Base-by-base conservation (phyloP, 2,113 vertebrate genomes). In the Plotosus lineatus region DNA sequence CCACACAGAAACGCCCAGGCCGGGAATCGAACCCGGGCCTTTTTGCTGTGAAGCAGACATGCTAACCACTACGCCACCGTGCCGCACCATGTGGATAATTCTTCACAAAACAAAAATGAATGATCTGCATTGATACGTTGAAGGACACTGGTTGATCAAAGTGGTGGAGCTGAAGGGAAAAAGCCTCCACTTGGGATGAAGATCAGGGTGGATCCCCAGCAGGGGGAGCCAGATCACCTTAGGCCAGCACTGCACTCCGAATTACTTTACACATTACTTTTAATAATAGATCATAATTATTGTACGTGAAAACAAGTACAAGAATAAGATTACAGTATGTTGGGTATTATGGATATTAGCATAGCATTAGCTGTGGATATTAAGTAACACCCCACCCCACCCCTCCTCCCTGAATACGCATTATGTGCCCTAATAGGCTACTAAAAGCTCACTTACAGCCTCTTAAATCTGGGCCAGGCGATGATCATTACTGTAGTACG, bases 351-450 rank as follows among this genome's bases (percentile, higher is more conserved):
- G 23, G 36, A 14, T n/a, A 68, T 69, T 17, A n/a, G 11, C 26
- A 15, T 44, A 68, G 15, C 5, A 10, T 48, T 71, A 48, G 42
- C 68, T 71, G 68, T 46, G 33, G 14, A 12, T 71, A 4, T 28
- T 42, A 42, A 66, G 1, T 8, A 36, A 63, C 8, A 9, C 23
- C 23, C 3, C 58, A 3, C 31, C 12, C 12, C 17, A 15, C 38
- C 14, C 23, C 28, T 2, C 46, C 40, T 9, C 38, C 21, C 28
- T 77, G 75, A 23, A 44, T 46, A 40, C 75, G 61, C 75, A 77
- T 77, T 61, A 77, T 76, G 56, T 77, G 40, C 55, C 75, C 75
- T 60, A 77, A 61, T 61, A 61, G 56, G 40, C 75, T 46, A 44
- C 75, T 61, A 61, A 77, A 77, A 77, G n/a, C 53, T 14, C 17